Evolutionary conservation across 2,888 invertebrate species (phyloP), one percentile per base, ranked within the genome.

Genomic region (Copidosoma aretas): DNA sequence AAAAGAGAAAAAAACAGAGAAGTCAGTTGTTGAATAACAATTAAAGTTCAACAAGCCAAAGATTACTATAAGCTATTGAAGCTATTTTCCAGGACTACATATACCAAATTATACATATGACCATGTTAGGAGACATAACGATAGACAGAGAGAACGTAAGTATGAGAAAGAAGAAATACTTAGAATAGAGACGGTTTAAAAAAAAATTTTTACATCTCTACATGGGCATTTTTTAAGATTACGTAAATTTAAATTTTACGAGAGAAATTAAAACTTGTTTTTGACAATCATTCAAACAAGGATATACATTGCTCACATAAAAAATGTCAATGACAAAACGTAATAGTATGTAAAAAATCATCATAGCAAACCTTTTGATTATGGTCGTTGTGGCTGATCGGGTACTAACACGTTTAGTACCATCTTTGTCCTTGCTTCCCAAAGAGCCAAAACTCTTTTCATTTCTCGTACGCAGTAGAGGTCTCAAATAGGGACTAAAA

Each of bases 401-500:
- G 64, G 81, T 76, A 14, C 79, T 73, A 32, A 82, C 75, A 39
- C 81, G 79, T 72, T 82, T 83, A 1, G 79, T 76, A 46, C 79
- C 74, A 69, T 81, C 82, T 72, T 80, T 82, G 43, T 82, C 77
- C 63, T 79, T 82, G 60, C 52, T 19, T 5, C 64, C 59, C 5
- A 51, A 17, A 3, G 66, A 53, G 14, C 56, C 49, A 32, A 67
- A 19, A 41, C 65, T 56, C 51, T 80, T 81, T 67, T 80, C 80
- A 73, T 74, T 77, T 75, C 81, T 79, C 52, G 78, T 77, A 74
- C 82, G 80, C 64, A 82, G 75, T 67, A 82, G 73, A 62, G 81
- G 76, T 71, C 80, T 81, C 72, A 82, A 76, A 70, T 83, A 82
- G 21, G 82, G 82, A 73, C 83, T 83, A 72, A 65, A 79, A 78